phyloP scores from a whole-genome alignment of 2,888 invertebrate species.

The Ormyrus labotus region DNA sequence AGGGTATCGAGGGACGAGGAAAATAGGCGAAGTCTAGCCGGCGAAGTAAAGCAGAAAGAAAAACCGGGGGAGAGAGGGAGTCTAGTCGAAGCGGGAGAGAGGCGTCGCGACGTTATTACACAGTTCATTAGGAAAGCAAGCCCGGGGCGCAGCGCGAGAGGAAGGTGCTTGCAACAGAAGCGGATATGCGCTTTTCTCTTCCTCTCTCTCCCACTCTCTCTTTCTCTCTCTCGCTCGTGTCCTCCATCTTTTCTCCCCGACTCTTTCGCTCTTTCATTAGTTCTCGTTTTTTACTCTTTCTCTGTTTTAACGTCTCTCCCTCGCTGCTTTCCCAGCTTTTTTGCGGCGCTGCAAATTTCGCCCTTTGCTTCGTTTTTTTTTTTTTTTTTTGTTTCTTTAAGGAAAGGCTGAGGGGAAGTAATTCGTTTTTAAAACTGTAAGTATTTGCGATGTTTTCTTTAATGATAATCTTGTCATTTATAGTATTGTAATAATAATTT shows the following conservation, averaged over 20 bases:
- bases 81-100: slow-evolving; percentile 36
- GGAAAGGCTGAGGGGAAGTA: background rate
- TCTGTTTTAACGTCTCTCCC: slow-evolving; percentile 30
- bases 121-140: slow-evolving; percentile 71
- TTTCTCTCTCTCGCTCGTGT: slow-evolving; percentile 13
- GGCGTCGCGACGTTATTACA: slow-evolving; percentile 70
- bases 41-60: slow-evolving; percentile 2
- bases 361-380: background rate
- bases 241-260: slow-evolving; percentile 29
- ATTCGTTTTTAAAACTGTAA: slow-evolving; percentile 7
- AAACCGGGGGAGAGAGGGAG: slow-evolving; percentile 6
- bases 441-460: background rate
- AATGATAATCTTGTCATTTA: too few species aligned
- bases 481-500: too few species aligned
- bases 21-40: background rate
- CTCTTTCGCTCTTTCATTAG: slow-evolving; percentile 55
- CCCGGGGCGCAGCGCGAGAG: slow-evolving; percentile 61
- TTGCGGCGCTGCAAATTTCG: background rate
- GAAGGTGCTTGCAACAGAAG: slow-evolving; percentile 38
- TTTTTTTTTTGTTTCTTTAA: too few species aligned
- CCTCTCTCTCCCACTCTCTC: slow-evolving; percentile 12
- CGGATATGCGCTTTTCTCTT: slow-evolving; percentile 45
- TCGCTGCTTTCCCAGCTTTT: background rate
- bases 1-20: slow-evolving; percentile 19
- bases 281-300: slow-evolving; percentile 45